Percentiles rank a stretch among this genome's conserved stretches.
phyloP scores from a whole-genome alignment of 2,888 invertebrate genomes.

The Rapana venosa region DNA sequence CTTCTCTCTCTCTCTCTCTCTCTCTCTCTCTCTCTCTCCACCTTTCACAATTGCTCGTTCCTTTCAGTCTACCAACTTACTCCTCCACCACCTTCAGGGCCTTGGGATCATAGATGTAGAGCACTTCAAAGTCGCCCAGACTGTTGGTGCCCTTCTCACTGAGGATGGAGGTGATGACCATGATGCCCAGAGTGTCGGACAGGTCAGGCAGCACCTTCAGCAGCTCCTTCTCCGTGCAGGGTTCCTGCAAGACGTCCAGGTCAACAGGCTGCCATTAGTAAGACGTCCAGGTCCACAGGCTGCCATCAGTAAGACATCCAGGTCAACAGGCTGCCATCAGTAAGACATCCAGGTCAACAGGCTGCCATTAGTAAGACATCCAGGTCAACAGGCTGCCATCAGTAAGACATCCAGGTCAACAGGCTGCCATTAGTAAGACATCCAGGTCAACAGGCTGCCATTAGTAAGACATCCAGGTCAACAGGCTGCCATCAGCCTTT shows the following conservation, averaged over 20 bases:
- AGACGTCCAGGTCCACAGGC: too few species aligned
- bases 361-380: too few species aligned
- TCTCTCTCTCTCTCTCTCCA: not conserved
- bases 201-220: conserved; percentile 75
- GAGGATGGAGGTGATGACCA: conserved; percentile 79
- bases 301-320: too few species aligned
- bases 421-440: too few species aligned
- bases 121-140: conserved; percentile 79
- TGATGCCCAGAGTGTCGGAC: conserved; percentile 76
- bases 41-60: not conserved
- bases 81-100: conserved; percentile 68
- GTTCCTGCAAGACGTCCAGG: not conserved
- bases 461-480: too few species aligned
- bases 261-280: too few species aligned
- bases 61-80: conserved; percentile 56
- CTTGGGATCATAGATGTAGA: conserved; percentile 78
- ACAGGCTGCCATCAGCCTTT: too few species aligned
- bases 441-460: too few species aligned
- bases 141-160: conserved; percentile 77
- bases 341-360: too few species aligned
- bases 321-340: too few species aligned
- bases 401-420: too few species aligned
- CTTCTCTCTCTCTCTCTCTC: not conserved
- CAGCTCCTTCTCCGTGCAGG: conserved; percentile 72
- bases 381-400: too few species aligned